Conservation (phyloP, 92 coral and sea anemone species). For the Nematostella vectensis region DNA sequence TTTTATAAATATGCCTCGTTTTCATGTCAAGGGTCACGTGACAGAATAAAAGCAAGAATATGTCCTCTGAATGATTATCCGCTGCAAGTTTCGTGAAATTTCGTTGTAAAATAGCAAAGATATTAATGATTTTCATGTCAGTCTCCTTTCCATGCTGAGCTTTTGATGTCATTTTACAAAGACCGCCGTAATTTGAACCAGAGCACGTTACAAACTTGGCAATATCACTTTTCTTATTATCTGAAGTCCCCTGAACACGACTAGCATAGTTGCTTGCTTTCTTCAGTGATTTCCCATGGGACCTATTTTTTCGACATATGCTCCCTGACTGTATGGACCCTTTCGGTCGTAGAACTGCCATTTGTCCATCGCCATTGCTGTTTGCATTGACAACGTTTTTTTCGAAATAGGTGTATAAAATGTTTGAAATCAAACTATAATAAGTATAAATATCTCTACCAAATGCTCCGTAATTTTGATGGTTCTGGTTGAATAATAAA, state of each 20-base stretch:
- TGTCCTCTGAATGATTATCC: conserved; percentile 16
- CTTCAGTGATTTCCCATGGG: conserved; percentile 33
- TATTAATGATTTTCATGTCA: conserved; percentile 10
- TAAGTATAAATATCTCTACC: too few species aligned
- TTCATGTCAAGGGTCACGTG: conserved; percentile 29
- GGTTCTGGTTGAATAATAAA: too few species aligned
- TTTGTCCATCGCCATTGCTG: not conserved
- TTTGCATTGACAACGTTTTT: too few species aligned
- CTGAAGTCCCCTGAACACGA: conserved; percentile 39
- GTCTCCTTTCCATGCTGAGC: conserved; percentile 41
- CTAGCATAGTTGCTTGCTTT: conserved; percentile 41
- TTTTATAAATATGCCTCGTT: conserved; percentile 19
- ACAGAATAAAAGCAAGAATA: too few species aligned
- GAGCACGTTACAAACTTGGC: conserved; percentile 38
- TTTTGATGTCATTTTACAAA: conserved; percentile 19
- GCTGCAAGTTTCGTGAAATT: conserved; percentile 23
- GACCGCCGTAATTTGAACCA: conserved; percentile 13
- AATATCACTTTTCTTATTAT: conserved; percentile 36
- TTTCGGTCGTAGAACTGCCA: too few species aligned
- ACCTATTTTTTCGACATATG: conserved; percentile 16
- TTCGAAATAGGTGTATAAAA: too few species aligned
- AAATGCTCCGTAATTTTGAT: too few species aligned
- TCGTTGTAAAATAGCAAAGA: conserved; percentile 21
- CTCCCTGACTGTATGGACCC: conserved; percentile 29
- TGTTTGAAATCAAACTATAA: too few species aligned